phyloP scores from a whole-genome alignment of 2,113 vertebrate species.

The Myrmecophaga tridactyla region DNA sequence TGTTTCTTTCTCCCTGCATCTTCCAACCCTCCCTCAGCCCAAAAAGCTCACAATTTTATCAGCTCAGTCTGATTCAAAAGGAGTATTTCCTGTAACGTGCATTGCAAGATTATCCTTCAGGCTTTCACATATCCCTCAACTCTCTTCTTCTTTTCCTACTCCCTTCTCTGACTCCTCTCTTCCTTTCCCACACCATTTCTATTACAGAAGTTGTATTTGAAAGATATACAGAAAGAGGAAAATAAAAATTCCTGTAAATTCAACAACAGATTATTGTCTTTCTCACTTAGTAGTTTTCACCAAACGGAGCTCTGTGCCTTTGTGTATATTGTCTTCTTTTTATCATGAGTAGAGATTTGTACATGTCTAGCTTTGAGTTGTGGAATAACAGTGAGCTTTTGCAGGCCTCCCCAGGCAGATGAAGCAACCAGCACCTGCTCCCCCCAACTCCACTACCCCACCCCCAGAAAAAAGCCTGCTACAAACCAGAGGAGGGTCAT shows the following conservation, averaged over 20 bases:
- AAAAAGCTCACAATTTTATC: conserved; percentile 31
- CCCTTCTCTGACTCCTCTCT: background rate
- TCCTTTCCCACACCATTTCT: background rate
- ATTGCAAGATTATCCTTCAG: conserved; percentile 39
- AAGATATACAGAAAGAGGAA: conserved; percentile 39
- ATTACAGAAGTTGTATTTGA: conserved; percentile 12
- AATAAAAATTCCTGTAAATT: conserved; percentile 44
- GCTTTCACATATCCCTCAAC: conserved; percentile 38
- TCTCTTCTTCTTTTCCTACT: background rate
- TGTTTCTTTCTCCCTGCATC: conserved; percentile 2
- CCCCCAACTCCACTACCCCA: no score
- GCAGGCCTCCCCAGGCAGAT: conserved; percentile 23
- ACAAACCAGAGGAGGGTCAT: conserved; percentile 10
- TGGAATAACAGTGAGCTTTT: conserved; percentile 23
- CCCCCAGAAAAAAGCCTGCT: background rate
- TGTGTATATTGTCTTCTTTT: conserved; percentile 42
- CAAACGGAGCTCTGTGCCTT: conserved; percentile 13
- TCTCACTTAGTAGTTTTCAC: conserved; percentile 35
- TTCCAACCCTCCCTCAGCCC: background rate
- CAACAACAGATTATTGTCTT: conserved; percentile 36
- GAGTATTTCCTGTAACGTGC: conserved; percentile 24
- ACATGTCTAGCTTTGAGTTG: conserved; percentile 27
- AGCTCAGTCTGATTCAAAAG: conserved; percentile 25
- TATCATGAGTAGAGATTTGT: conserved; percentile 39
- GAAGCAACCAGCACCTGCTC: no score